These are phyloP conservation scores for Mastigias papua DNA, from an alignment of 30 jellyfish, hydroid and myxozoan species.

Conservation along the genomic window DNA sequence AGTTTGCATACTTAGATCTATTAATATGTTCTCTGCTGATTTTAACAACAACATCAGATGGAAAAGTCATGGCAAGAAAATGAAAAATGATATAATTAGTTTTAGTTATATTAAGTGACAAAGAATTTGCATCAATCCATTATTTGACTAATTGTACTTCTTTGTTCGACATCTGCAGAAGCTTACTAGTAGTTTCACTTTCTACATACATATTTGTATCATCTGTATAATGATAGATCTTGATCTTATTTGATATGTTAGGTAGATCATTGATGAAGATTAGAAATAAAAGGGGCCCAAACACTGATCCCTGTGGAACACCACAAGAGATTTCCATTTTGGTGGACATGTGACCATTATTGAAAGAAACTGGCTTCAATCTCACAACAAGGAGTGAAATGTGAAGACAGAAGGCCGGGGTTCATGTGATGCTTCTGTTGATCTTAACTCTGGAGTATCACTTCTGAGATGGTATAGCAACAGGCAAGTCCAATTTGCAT, in stretches of 20 bases:
- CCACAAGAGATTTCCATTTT: too few species aligned
- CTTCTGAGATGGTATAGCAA: too few species aligned
- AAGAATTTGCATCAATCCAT: neutral
- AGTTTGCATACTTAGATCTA: constrained; percentile 11
- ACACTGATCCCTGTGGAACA: neutral
- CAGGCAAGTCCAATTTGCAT: too few species aligned
- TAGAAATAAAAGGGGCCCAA: neutral
- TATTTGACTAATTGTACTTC: neutral
- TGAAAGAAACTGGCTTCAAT: too few species aligned
- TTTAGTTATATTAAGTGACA: constrained; percentile 3
- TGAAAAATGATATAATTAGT: neutral
- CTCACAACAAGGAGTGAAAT: too few species aligned
- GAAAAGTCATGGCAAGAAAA: neutral
- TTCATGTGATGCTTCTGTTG: too few species aligned
- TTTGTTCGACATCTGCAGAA: neutral
- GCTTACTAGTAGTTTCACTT: too few species aligned
- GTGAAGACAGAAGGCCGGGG: too few species aligned
- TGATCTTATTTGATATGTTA: neutral
- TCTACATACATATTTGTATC: too few species aligned
- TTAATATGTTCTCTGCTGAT: constrained; percentile 5
- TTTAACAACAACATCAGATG: neutral
- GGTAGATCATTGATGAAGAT: neutral
- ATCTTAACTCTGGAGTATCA: too few species aligned
- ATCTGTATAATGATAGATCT: neutral
- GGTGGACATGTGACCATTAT: too few species aligned